These are phyloP conservation scores for Teleogryllus occipitalis DNA, from an alignment of 1,140 invertebrate species.

Conservation along the genomic window DNA sequence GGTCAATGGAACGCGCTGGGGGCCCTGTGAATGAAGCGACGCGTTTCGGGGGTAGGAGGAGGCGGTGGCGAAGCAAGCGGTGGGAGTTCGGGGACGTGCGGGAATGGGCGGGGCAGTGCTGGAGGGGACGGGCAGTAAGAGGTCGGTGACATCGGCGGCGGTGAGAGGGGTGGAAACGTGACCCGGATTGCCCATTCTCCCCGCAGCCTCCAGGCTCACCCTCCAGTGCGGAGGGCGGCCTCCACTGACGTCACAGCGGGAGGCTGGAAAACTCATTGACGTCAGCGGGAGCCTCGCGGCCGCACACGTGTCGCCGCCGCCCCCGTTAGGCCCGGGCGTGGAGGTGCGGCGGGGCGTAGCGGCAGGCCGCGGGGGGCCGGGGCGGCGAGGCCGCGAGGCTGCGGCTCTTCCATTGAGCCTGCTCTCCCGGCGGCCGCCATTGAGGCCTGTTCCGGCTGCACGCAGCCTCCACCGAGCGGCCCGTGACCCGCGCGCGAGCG, in stretches of 20 bases:
- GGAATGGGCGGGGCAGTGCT: not conserved
- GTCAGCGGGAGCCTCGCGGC: not conserved
- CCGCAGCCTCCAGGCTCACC: no score
- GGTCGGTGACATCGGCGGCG: no score
- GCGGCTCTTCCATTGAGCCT: not conserved
- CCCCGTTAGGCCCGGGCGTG: not conserved
- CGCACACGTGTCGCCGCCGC: not conserved
- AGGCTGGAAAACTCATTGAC: not conserved
- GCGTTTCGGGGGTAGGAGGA: no score
- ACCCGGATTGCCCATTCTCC: no score
- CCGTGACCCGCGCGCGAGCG: no score
- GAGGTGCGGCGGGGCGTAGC: not conserved
- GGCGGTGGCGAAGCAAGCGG: not conserved
- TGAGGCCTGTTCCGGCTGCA: not conserved
- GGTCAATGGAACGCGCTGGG: not conserved
- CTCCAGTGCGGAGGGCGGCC: not conserved
- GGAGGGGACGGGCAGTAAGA: no score
- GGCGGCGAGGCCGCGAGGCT: no score
- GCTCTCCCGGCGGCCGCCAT: not conserved
- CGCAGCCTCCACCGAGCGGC: not conserved
- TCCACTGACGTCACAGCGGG: not conserved
- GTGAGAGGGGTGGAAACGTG: no score
- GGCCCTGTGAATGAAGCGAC: not conserved
- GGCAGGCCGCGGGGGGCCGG: no score
- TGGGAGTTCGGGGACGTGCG: not conserved